These are phyloP conservation scores for Bellardia bayeri DNA, from an alignment of 2,888 invertebrate species.

Conservation along the genomic window DNA sequence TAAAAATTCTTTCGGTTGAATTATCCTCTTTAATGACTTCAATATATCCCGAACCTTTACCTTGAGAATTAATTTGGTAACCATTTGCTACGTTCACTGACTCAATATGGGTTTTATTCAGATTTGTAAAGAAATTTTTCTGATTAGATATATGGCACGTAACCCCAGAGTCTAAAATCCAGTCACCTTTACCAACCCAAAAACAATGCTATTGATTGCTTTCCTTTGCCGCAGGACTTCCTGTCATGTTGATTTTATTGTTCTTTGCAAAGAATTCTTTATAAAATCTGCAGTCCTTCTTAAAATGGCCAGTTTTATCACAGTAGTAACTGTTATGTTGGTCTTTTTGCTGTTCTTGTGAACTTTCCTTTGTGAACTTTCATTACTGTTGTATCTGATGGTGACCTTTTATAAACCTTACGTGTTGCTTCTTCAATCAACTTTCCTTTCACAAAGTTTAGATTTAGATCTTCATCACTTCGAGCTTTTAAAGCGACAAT, in stretches of 20 bases:
- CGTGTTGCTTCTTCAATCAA: too few species aligned
- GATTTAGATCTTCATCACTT: too few species aligned
- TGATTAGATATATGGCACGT: conserved; percentile 35
- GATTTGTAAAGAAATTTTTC: conserved; percentile 8
- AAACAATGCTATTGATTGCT: conserved; percentile 21
- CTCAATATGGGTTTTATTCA: conserved; percentile 14
- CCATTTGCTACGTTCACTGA: conserved; percentile 28
- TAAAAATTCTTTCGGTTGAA: too few species aligned
- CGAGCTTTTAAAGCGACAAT: conserved; percentile 41
- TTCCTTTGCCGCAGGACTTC: neutral
- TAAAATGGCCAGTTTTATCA: conserved; percentile 31
- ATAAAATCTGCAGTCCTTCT: conserved; percentile 46
- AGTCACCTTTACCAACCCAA: conserved; percentile 24
- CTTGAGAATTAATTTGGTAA: conserved; percentile 12
- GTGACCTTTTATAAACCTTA: too few species aligned
- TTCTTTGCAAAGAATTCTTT: conserved; percentile 25
- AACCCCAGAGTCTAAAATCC: conserved; percentile 29
- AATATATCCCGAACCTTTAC: conserved; percentile 18
- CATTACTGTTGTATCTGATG: too few species aligned
- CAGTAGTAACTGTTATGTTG: too few species aligned
- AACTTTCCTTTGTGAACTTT: too few species aligned
- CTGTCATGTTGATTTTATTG: conserved; percentile 25
- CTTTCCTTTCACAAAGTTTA: too few species aligned
- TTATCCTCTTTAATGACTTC: conserved; percentile 14
- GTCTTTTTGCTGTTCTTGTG: too few species aligned